Evolutionary conservation across 2,113 vertebrate genomes (phyloP).

Genomic region (Hypomesus transpacificus): DNA sequence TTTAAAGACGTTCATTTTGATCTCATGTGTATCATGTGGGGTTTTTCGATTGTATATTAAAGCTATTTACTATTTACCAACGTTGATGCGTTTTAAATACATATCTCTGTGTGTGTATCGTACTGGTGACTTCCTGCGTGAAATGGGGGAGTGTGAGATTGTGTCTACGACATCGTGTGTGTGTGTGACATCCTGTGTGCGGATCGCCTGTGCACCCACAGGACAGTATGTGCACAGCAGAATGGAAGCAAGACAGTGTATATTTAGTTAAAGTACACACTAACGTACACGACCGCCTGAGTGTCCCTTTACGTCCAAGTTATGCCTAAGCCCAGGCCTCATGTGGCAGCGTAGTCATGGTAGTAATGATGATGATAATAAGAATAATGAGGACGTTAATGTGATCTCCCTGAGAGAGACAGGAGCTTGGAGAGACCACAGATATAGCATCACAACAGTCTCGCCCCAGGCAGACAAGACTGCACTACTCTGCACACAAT

Average conservation of each 20-base stretch:
- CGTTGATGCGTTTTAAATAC: too few relatives aligned
- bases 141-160: too few relatives aligned
- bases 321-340: neutral
- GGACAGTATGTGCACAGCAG: too few relatives aligned
- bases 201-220: too few relatives aligned
- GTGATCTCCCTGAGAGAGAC: neutral
- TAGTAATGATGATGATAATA: neutral
- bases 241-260: too few relatives aligned
- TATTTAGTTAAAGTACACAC: neutral
- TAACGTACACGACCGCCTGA: neutral
- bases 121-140: too few relatives aligned
- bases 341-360: too few relatives aligned
- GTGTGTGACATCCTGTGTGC: too few relatives aligned
- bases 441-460: neutral
- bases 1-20: neutral
- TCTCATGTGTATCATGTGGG: constrained; percentile 45
- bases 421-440: neutral
- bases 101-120: too few relatives aligned
- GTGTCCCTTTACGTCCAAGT: neutral
- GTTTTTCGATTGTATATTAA: constrained; percentile 47
- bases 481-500: neutral
- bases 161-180: too few relatives aligned
- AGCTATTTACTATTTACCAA: neutral
- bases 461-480: neutral
- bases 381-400: neutral